Conservation (phyloP, 2,888 invertebrate genomes). For the Leucophenga montana region DNA sequence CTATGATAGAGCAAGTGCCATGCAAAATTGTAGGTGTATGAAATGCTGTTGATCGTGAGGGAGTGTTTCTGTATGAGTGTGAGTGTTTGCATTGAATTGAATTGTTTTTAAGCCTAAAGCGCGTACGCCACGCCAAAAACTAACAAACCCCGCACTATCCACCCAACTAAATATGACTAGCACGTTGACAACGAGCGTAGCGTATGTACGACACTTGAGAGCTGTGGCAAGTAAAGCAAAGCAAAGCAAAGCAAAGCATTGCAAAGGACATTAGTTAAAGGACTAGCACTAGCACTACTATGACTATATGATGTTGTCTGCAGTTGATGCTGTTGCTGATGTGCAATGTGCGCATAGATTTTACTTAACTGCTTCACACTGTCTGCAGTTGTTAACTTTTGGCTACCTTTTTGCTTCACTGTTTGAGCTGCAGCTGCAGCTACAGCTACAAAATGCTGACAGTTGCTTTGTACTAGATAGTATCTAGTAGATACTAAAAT, state of each 20-base stretch:
- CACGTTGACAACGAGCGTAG: background rate
- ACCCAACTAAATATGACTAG: background rate
- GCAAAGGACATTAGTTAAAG: constrained; percentile 12
- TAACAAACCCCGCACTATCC: background rate
- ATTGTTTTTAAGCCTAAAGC: constrained; percentile 30
- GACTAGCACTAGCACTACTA: constrained; percentile 53
- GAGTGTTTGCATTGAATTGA: constrained; percentile 18
- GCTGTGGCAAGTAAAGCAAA: background rate
- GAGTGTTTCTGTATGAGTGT: constrained; percentile 16
- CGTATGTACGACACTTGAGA: constrained; percentile 6
- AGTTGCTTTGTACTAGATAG: background rate
- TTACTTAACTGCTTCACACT: constrained; percentile 19
- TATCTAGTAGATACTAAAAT: background rate
- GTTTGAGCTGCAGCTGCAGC: too few relatives aligned
- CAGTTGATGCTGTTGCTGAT: background rate
- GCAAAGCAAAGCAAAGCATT: background rate
- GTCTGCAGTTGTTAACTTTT: background rate
- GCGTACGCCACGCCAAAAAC: constrained; percentile 18
- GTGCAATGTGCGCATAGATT: constrained; percentile 12
- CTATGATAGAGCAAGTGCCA: background rate
- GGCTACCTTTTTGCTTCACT: constrained; percentile 31
- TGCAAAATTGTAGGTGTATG: constrained; percentile 8
- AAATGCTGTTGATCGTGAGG: constrained; percentile 6
- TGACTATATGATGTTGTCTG: constrained; percentile 40
- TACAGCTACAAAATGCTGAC: constrained; percentile 9